Evolutionary conservation across 2,797 vertebrate genomes (phyloP).

Genomic region (Cheirogaleus major): DNA sequence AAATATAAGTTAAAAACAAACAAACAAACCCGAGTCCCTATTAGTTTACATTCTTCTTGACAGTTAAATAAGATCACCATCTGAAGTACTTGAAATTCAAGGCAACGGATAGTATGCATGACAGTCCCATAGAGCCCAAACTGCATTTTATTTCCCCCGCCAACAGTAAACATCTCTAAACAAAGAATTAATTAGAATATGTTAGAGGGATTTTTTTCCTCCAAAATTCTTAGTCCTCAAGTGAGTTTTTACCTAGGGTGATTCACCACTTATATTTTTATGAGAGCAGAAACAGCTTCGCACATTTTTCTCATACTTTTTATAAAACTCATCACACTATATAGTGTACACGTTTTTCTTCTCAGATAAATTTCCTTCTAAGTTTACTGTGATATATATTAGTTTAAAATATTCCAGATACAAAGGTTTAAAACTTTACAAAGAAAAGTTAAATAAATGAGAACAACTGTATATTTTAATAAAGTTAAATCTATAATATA

Average conservation of each 20-base stretch:
- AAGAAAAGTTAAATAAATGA: constrained; percentile 6
- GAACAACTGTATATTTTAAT: constrained; percentile 1
- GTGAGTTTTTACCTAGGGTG: background rate
- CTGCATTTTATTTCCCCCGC: background rate
- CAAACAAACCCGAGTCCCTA: background rate
- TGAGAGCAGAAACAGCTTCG: background rate
- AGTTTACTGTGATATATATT: background rate
- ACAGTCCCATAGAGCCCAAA: background rate
- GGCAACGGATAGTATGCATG: background rate
- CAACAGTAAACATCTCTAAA: background rate
- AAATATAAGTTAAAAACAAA: background rate
- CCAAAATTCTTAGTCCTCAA: constrained; percentile 26
- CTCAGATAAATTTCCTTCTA: constrained; percentile 19
- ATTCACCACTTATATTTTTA: background rate
- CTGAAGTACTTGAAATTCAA: background rate
- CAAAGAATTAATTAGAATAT: background rate
- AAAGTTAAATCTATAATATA: constrained; percentile 46
- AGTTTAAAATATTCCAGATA: constrained; percentile 15
- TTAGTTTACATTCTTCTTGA: constrained; percentile 10
- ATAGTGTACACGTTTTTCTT: background rate
- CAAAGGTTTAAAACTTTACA: constrained; percentile 31
- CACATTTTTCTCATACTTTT: constrained; percentile 1
- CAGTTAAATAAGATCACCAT: background rate
- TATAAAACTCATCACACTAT: background rate
- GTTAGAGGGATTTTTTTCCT: background rate